phyloP scores from a whole-genome alignment of 2,113 vertebrate genomes.

The Oenanthe melanoleuca region DNA sequence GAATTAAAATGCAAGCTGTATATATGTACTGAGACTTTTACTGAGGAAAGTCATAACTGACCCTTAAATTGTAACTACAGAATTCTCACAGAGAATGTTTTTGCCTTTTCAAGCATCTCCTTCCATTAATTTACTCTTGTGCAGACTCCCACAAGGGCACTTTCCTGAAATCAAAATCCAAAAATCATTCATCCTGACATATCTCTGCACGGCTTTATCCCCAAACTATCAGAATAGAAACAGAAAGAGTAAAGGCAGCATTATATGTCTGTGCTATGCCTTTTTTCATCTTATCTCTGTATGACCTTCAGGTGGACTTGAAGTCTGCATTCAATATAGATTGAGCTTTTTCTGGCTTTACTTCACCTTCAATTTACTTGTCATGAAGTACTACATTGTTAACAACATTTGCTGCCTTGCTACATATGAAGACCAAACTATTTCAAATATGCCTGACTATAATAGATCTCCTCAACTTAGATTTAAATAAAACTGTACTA shows the following conservation, averaged over 20 bases:
- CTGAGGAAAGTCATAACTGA: not conserved
- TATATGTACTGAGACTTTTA: not conserved
- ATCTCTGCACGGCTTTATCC: not conserved
- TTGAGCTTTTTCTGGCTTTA: not conserved
- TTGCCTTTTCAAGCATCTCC: not conserved
- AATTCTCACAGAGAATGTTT: not conserved
- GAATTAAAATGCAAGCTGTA: not conserved
- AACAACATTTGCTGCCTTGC: not conserved
- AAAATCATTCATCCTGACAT: slow-evolving; percentile 9
- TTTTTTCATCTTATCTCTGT: not conserved
- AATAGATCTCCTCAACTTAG: not conserved
- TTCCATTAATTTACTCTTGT: not conserved
- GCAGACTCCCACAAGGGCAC: not conserved
- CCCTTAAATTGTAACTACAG: not conserved
- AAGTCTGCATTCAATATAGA: not conserved
- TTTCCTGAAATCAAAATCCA: slow-evolving; percentile 50
- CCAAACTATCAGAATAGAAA: slow-evolving; percentile 15
- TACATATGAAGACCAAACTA: not conserved
- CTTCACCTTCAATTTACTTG: slow-evolving; percentile 18
- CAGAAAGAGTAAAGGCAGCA: not conserved
- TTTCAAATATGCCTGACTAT: not conserved
- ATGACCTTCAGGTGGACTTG: slow-evolving; percentile 26
- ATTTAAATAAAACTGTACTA: not conserved
- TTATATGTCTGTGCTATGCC: not conserved
- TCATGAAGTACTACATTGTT: not conserved